Conservation (phyloP, 2,797 vertebrate species). For the Enteromius radiatus region DNA sequence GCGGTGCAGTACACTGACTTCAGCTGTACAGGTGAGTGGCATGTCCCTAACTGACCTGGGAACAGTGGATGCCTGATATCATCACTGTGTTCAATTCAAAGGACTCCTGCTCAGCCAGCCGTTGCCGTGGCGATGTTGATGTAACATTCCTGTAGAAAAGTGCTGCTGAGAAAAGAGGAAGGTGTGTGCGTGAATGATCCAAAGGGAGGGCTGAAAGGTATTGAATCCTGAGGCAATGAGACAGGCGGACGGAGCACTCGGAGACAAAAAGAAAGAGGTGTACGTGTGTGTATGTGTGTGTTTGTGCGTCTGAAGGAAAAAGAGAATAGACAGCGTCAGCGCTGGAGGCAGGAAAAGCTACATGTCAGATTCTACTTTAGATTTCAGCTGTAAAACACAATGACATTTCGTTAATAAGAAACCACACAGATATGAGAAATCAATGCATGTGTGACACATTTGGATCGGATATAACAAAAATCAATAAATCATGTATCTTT, state of each 20-base stretch:
- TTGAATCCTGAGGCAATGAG: constrained; percentile 39
- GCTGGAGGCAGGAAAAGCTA: constrained; percentile 7
- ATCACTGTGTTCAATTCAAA: constrained; percentile 63
- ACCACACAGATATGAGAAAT: constrained; percentile 6
- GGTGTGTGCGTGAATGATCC: constrained; percentile 24
- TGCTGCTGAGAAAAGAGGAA: not conserved
- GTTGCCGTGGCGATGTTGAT: constrained; percentile 75
- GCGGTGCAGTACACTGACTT: not conserved
- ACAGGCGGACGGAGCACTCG: constrained; percentile 9
- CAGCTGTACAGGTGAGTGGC: not conserved
- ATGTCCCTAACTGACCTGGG: constrained; percentile 26
- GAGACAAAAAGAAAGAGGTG: constrained; percentile 4
- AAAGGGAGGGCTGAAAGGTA: constrained; percentile 35
- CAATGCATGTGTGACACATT: not conserved
- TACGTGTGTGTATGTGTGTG: constrained; percentile 1
- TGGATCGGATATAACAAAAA: not conserved
- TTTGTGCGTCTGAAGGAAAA: constrained; percentile 4
- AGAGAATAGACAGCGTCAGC: constrained; percentile 28
- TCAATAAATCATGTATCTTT: not conserved
- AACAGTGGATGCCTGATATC: constrained; percentile 61
- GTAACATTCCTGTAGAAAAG: constrained; percentile 65
- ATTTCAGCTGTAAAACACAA: constrained; percentile 24
- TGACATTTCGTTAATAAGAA: constrained; percentile 19
- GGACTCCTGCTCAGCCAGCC: constrained; percentile 63
- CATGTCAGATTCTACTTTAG: constrained; percentile 33